Conservation (phyloP, 2,113 vertebrate genomes). For the Nothoprocta pentlandii region DNA sequence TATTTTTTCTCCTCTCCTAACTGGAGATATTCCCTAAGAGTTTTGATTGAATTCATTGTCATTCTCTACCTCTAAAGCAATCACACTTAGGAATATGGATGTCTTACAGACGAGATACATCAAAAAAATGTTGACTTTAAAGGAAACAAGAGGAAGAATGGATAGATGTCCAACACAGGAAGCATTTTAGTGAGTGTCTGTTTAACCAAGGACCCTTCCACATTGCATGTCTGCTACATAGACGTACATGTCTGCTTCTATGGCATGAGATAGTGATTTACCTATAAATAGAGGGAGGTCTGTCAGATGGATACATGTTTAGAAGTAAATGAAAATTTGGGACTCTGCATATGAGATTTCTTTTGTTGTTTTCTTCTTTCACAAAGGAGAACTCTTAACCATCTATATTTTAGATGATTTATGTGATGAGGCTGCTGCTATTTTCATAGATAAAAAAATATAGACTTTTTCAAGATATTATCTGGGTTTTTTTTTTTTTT, state of each 20-base stretch:
- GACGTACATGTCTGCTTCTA: not conserved
- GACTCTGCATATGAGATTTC: not conserved
- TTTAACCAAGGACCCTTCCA: not conserved
- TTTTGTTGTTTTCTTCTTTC: constrained; percentile 25
- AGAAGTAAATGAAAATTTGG: constrained; percentile 60
- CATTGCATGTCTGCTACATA: too few relatives aligned
- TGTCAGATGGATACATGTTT: not conserved
- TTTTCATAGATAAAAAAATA: not conserved
- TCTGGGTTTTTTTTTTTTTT: not conserved
- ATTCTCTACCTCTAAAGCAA: too few relatives aligned
- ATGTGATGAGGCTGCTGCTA: not conserved
- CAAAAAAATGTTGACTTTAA: not conserved
- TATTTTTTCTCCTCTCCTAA: not conserved
- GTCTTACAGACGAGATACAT: not conserved
- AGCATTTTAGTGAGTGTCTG: not conserved
- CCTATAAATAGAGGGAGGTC: constrained; percentile 7
- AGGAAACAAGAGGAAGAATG: not conserved
- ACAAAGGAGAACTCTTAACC: not conserved
- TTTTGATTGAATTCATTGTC: not conserved
- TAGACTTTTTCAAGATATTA: not conserved
- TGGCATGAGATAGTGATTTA: not conserved
- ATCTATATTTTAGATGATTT: not conserved
- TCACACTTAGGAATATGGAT: not conserved
- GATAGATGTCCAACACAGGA: not conserved
- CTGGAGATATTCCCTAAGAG: not conserved